These are phyloP conservation scores for Drosophila bocki DNA, from an alignment of 1,140 invertebrate genomes.

Conservation along the genomic window DNA sequence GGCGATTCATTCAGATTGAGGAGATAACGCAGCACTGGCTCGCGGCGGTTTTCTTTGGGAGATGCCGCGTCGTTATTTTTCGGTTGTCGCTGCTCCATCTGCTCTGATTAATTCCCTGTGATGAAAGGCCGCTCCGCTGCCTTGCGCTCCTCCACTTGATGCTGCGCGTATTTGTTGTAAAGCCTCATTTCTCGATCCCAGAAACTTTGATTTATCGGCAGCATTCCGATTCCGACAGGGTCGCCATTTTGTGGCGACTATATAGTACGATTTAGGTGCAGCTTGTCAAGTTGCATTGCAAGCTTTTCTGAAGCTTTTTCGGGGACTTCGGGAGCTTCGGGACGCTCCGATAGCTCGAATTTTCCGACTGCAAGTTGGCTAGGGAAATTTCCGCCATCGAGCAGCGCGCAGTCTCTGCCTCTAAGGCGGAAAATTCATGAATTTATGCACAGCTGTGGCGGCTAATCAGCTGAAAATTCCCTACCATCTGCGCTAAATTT, in stretches of 20 bases:
- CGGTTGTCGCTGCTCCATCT: conserved; percentile 75
- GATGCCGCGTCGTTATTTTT: conserved; percentile 80
- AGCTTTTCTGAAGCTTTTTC: conserved; percentile 58
- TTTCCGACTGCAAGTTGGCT: conserved; percentile 31
- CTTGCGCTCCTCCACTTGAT: conserved; percentile 17
- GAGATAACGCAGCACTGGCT: conserved; percentile 55
- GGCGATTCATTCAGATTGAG: conserved; percentile 60
- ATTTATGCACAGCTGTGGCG: conserved; percentile 7
- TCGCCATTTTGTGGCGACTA: conserved; percentile 59
- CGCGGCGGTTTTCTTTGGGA: conserved; percentile 48
- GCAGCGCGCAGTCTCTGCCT: conserved; percentile 40
- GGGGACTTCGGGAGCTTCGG: conserved; percentile 40
- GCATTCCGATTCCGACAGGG: conserved; percentile 40
- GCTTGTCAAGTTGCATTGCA: conserved; percentile 40
- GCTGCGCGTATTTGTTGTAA: conserved; percentile 6
- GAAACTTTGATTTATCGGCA: conserved; percentile 75
- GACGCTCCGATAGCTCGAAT: conserved; percentile 43
- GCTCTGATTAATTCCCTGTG: conserved; percentile 79
- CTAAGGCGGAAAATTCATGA: conserved; percentile 15
- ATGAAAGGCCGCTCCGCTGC: conserved; percentile 71
- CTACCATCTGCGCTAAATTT: conserved; percentile 36
- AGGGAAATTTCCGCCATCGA: conserved; percentile 17
- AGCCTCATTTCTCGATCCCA: conserved; percentile 26
- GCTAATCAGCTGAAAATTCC: conserved; percentile 28
- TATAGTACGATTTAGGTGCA: conserved; percentile 52